These are phyloP conservation scores for Catagonus wagneri DNA, from an alignment of 2,113 vertebrate genomes.

Conservation along the genomic window DNA sequence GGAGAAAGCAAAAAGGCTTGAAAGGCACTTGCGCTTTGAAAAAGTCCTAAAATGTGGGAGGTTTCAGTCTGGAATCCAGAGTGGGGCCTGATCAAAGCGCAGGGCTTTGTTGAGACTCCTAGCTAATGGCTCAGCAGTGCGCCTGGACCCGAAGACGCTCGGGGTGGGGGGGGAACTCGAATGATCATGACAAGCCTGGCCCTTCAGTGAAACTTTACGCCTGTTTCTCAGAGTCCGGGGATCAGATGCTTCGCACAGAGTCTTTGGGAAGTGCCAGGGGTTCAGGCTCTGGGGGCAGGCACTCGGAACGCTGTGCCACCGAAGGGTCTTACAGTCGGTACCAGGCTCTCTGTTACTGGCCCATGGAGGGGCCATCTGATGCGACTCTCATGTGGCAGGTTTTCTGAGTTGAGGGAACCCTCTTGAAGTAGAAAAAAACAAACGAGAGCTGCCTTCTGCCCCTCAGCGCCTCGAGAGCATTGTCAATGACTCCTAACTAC, in stretches of 20 bases:
- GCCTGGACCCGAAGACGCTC: not conserved
- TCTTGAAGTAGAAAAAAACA: not conserved
- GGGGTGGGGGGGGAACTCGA: not conserved
- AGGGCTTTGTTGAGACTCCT: not conserved
- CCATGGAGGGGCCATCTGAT: not conserved
- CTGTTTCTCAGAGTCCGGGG: not conserved
- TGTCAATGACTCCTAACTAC: not conserved
- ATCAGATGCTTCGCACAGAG: not conserved
- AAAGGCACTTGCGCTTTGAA: not conserved
- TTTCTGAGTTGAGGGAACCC: not conserved
- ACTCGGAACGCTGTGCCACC: not conserved
- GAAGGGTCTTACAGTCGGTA: not conserved
- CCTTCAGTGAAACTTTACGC: not conserved
- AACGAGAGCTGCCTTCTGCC: constrained; percentile 7
- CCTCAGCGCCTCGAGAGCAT: not conserved
- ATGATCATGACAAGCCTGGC: not conserved
- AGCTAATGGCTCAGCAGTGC: not conserved
- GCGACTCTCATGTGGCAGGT: not conserved
- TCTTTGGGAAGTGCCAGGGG: not conserved
- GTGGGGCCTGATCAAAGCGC: not conserved
- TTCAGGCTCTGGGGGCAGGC: not conserved
- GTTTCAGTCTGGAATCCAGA: not conserved
- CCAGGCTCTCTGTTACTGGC: not conserved
- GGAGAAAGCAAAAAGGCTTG: constrained; percentile 33
- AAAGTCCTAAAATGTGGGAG: not conserved